Percentiles rank a stretch among this genome's conserved stretches.
These are phyloP conservation scores for Aricia agestis DNA, from an alignment of 1,140 invertebrate genomes.

Conservation along the genomic window DNA sequence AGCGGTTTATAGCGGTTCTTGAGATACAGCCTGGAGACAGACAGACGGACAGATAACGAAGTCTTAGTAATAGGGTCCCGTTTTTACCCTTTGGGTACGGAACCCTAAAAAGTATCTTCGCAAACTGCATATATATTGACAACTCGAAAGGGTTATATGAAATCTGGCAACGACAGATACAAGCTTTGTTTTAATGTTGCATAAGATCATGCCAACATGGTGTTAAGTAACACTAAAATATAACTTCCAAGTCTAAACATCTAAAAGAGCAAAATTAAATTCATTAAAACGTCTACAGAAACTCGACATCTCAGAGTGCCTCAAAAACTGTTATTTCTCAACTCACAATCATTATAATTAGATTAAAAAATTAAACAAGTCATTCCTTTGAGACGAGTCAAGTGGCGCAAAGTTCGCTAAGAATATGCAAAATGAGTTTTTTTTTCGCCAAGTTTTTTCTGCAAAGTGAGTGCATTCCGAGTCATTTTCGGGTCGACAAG, in stretches of 20 bases:
- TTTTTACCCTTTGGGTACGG: no score
- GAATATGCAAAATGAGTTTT: conserved; percentile 8
- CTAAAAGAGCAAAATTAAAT: conserved; percentile 1
- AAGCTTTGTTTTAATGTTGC: no score
- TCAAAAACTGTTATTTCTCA: conserved; percentile 7
- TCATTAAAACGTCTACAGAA: background rate
- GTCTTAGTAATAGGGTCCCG: no score
- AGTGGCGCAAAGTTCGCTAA: conserved; percentile 2
- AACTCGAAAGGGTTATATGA: no score
- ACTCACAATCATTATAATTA: conserved; percentile 11
- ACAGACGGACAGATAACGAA: no score
- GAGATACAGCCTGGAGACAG: no score
- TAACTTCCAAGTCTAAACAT: background rate
- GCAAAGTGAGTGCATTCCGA: conserved; percentile 9
- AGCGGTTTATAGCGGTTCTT: no score
- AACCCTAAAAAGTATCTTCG: no score
- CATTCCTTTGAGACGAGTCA: background rate
- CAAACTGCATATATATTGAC: no score
- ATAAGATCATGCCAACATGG: no score
- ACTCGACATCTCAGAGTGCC: conserved; percentile 1
- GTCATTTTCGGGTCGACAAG: conserved; percentile 9
- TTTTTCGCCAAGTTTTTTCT: background rate
- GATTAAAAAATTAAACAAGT: conserved; percentile 14
- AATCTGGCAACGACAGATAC: no score
- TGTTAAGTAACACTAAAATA: background rate